Evolutionary conservation across 1,140 invertebrate species (phyloP).

Genomic region (Cherax destructor): DNA sequence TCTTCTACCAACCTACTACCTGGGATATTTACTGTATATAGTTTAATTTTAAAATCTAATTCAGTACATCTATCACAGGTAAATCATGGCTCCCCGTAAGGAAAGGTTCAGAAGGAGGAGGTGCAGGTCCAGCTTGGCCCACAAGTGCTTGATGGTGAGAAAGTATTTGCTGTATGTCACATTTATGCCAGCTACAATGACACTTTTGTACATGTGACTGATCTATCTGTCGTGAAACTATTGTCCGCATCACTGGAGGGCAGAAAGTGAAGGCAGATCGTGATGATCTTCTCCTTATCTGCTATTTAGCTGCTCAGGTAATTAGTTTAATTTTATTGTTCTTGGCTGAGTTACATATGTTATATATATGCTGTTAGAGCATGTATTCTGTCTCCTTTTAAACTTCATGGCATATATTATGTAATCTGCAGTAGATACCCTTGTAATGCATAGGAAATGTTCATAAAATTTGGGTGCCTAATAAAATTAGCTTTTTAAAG

Average conservation of each 20-base stretch:
- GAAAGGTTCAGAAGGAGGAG: conserved; percentile 96
- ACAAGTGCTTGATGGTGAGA: conserved; percentile 97
- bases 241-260: conserved; percentile 98
- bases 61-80: neutral
- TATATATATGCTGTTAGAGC: too few species aligned
- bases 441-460: too few species aligned
- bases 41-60: too few species aligned
- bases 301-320: conserved; percentile 99
- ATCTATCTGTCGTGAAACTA: conserved; percentile 98
- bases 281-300: conserved; percentile 99
- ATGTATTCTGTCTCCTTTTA: too few species aligned
- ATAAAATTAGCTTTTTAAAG: too few species aligned
- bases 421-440: too few species aligned
- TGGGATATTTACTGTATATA: too few species aligned
- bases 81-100: conserved; percentile 94
- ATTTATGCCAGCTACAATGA: conserved; percentile 99
- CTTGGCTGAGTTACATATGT: too few species aligned
- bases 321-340: conserved; percentile 57
- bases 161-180: conserved; percentile 99
- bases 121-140: conserved; percentile 97
- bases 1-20: too few species aligned
- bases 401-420: too few species aligned
- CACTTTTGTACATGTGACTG: conserved; percentile 99
- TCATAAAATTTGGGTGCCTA: too few species aligned
- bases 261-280: conserved; percentile 99